phyloP scores from a whole-genome alignment of 2,888 invertebrate genomes.

The Sinhomidia bicolor region DNA sequence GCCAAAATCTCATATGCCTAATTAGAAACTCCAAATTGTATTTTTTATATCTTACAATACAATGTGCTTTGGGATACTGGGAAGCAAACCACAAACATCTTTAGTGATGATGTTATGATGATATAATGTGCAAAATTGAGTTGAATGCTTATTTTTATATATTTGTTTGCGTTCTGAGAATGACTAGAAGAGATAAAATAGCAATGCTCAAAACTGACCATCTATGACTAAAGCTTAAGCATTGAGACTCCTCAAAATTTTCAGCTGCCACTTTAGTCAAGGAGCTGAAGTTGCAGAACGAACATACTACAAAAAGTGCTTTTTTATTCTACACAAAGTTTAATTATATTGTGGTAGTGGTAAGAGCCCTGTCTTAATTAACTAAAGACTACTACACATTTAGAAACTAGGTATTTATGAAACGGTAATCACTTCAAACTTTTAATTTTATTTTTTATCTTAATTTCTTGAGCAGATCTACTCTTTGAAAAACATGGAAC shows the following conservation, averaged over 20 bases:
- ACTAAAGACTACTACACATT: too few relatives aligned
- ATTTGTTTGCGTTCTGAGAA: too few relatives aligned
- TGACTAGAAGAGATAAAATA: too few relatives aligned
- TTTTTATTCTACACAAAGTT: too few relatives aligned
- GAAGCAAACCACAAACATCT: not conserved
- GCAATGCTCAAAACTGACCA: not conserved
- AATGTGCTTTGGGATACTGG: not conserved
- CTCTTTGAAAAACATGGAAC: conserved; percentile 49
- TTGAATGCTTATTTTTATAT: not conserved
- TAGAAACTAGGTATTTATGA: too few relatives aligned
- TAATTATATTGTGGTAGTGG: too few relatives aligned
- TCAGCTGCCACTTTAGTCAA: not conserved
- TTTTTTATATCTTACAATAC: not conserved
- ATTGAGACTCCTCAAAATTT: not conserved
- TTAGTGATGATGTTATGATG: not conserved
- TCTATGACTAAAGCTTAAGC: too few relatives aligned
- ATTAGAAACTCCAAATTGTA: not conserved
- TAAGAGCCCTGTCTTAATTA: too few relatives aligned
- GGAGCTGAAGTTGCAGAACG: not conserved
- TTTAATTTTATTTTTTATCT: too few relatives aligned
- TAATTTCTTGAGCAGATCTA: too few relatives aligned
- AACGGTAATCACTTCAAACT: too few relatives aligned
- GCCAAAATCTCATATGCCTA: too few relatives aligned
- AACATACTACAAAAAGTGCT: not conserved
- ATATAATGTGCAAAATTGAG: not conserved